A percentile compares a stretch with the other conserved stretches of the same genome.
Conservation (phyloP, 2,113 vertebrate species). For the Dendropsophus ebraccatus region DNA sequence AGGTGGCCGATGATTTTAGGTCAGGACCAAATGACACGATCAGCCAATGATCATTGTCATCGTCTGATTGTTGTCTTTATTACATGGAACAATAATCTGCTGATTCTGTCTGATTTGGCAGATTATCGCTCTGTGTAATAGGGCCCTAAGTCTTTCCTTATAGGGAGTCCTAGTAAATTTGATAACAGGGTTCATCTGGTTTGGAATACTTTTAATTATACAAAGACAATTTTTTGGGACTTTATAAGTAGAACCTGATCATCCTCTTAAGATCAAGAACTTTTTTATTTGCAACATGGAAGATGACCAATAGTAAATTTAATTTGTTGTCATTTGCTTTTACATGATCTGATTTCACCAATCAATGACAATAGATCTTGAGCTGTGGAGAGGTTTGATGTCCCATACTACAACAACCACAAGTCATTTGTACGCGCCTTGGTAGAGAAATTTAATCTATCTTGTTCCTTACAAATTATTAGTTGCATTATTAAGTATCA, state of each 20-base stretch:
- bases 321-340: neutral
- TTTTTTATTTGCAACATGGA: neutral
- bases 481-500: constrained; percentile 6
- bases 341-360: neutral
- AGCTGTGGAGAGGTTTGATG: neutral
- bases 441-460: neutral
- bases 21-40: too few relatives aligned
- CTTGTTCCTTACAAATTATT: neutral
- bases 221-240: too few relatives aligned
- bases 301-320: neutral
- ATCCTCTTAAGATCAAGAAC: neutral
- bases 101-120: too few relatives aligned
- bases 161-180: too few relatives aligned
- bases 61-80: too few relatives aligned
- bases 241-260: neutral
- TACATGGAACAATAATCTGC: too few relatives aligned
- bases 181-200: too few relatives aligned
- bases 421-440: neutral
- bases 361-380: neutral
- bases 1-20: too few relatives aligned
- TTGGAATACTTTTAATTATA: too few relatives aligned
- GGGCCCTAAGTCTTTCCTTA: too few relatives aligned
- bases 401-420: neutral
- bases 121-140: too few relatives aligned
- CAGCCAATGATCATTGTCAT: too few relatives aligned